phyloP scores from a whole-genome alignment of 2,113 vertebrate genomes.

The Megatriorchis doriae region DNA sequence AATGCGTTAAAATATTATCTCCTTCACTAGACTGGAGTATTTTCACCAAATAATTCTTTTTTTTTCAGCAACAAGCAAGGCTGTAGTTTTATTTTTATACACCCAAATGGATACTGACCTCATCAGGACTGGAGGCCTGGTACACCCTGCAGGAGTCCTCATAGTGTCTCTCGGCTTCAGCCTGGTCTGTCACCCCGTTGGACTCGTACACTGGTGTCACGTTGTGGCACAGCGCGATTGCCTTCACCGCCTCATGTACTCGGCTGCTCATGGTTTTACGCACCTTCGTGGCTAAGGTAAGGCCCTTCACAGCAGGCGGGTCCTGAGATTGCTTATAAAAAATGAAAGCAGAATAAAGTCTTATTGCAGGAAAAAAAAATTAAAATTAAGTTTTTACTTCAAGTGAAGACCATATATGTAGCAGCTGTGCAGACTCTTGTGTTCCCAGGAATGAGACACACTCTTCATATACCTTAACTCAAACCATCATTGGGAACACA shows the following conservation, averaged over 20 bases:
- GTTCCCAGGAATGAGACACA: accelerated
- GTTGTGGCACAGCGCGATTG: slow-evolving; percentile 94
- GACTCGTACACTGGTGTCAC: slow-evolving; percentile 94
- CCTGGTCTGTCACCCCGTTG: slow-evolving; percentile 93
- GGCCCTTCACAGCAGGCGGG: slow-evolving; percentile 81
- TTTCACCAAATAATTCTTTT: accelerated
- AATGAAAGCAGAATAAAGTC: neutral
- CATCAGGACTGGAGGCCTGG: slow-evolving; percentile 95
- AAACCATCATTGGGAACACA: neutral
- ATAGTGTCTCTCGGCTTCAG: slow-evolving; percentile 92
- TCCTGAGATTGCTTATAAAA: slow-evolving; percentile 82
- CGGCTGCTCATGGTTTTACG: slow-evolving; percentile 94
- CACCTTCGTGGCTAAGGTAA: slow-evolving; percentile 84
- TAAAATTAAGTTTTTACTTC: neutral
- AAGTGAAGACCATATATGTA: neutral
- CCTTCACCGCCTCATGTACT: slow-evolving; percentile 95
- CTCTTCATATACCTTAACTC: neutral
- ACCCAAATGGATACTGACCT: slow-evolving; percentile 73
- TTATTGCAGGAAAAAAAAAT: neutral
- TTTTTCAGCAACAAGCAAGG: neutral
- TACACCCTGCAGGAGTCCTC: slow-evolving; percentile 95
- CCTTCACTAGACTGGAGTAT: neutral
- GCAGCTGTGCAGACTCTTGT: accelerated
- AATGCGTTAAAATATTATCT: neutral
- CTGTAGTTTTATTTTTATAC: accelerated